Evolutionary conservation across 2,113 vertebrate genomes (phyloP), one percentile per base, ranked within the genome.

Genomic region (Pelobates fuscus): DNA sequence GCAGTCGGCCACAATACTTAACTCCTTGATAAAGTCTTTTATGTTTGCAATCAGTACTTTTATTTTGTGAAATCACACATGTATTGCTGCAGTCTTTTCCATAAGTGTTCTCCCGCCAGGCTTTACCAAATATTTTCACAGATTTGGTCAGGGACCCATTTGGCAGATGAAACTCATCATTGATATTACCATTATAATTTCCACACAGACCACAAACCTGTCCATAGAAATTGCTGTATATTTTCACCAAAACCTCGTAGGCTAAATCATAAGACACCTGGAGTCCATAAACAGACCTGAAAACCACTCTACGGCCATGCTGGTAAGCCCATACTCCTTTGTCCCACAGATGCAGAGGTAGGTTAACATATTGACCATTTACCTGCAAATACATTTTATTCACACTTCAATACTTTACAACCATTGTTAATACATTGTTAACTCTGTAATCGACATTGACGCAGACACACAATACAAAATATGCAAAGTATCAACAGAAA

Each of bases 131-230:
- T 1, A 77, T 83, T 26, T 70, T 71, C n/a, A 52, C 70, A 8
- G 61, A 77, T 2, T 4, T 2, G 2, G 78, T 78, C 26, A 73
- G 65, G 1, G 37, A 26, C 3, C 85, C 84, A 0, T 65, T 76
- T 2, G 78, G 87, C 6, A 81, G 85, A 3, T 55, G 41, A 8
- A 89, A 81, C 55, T 89, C 90, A 69, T 91, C 68, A 0, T 2
- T 62, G 0, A 80, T 64, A 7, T 85, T 78, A 10, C 83, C 84
- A 30, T 92, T 88, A 67, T 89, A 92, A 80, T 92, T 89, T 27
- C 89, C 89, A 25, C 88, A 91, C 27, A 93, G 82, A n/a, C 86
- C 86, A 1, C 30, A 77, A 0, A 82, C 46, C 44, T 82, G 81
- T 30, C 78, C 62, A 1, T 69, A 67, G 61, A 78, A 86, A 55